phyloP scores from a whole-genome alignment of 2,888 invertebrate genomes.

The Tuberolachnus salignus region DNA sequence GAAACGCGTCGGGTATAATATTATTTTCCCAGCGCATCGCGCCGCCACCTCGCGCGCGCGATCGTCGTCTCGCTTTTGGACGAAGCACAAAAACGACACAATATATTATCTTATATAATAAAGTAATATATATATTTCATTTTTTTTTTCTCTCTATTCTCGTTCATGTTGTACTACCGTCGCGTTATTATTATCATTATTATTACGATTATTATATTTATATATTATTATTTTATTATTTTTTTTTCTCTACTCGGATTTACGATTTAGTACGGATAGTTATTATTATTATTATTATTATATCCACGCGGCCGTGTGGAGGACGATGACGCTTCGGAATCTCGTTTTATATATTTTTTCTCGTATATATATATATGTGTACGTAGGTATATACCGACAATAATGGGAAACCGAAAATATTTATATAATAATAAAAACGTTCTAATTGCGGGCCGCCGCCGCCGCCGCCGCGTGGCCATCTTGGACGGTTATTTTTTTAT shows the following conservation, averaged over 20 bases:
- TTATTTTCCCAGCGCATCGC: slow-evolving; percentile 29
- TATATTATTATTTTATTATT: neutral
- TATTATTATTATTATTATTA: slow-evolving; percentile 37
- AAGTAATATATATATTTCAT: too few relatives aligned
- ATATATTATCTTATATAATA: slow-evolving; percentile 26
- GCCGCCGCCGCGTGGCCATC: slow-evolving; percentile 14
- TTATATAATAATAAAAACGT: slow-evolving; percentile 42
- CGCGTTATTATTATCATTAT: slow-evolving; percentile 36
- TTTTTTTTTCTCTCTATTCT: slow-evolving; percentile 41
- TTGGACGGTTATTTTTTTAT: too few relatives aligned
- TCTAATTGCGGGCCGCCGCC: slow-evolving; percentile 42
- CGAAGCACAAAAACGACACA: slow-evolving; percentile 21
- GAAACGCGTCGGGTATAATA: slow-evolving; percentile 8
- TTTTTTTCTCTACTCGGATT: slow-evolving; percentile 42
- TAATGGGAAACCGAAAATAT: slow-evolving; percentile 48
- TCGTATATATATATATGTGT: neutral
- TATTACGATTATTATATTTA: too few relatives aligned
- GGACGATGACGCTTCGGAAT: slow-evolving; percentile 56
- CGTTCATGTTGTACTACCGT: slow-evolving; percentile 11
- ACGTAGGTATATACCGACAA: slow-evolving; percentile 5
- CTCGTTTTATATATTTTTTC: slow-evolving; percentile 42
- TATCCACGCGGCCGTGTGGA: slow-evolving; percentile 26
- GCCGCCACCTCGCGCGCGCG: neutral
- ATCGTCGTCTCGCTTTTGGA: neutral
- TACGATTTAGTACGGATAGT: slow-evolving; percentile 56